phyloP scores from a whole-genome alignment of 2,797 vertebrate genomes.

The Rhodeus uyekii region DNA sequence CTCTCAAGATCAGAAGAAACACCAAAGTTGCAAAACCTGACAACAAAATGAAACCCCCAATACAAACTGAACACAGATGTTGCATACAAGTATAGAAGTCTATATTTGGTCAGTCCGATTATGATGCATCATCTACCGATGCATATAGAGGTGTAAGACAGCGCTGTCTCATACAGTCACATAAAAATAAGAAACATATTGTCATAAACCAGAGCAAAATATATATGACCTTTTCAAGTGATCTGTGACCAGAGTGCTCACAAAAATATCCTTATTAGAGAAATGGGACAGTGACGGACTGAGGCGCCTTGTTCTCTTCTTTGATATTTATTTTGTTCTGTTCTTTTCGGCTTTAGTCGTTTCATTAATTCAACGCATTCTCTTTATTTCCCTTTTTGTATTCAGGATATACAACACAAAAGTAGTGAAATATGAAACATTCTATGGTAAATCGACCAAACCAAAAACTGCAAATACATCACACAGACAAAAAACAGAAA shows the following conservation, averaged over 20 bases:
- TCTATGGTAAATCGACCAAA: background rate
- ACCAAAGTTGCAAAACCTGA: slow-evolving; percentile 2
- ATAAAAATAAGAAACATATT: background rate
- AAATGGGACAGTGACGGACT: background rate
- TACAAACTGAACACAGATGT: background rate
- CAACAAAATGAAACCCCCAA: background rate
- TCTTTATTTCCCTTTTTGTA: background rate
- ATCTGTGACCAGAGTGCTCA: background rate
- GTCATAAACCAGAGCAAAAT: background rate
- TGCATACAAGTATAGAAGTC: background rate
- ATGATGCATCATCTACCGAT: too few species aligned
- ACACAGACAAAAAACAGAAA: background rate
- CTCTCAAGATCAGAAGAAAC: slow-evolving; percentile 24
- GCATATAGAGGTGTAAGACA: background rate
- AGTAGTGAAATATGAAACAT: background rate
- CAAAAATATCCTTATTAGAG: background rate
- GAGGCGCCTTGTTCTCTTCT: background rate
- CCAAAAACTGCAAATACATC: background rate
- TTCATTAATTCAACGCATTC: background rate
- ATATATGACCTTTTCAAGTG: background rate
- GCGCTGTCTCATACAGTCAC: background rate
- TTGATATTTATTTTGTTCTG: slow-evolving; percentile 12
- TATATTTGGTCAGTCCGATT: background rate
- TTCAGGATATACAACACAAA: background rate
- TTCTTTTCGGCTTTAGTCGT: background rate